Percentiles rank a stretch among this genome's conserved stretches.
Conservation (phyloP, 2,797 vertebrate genomes). For the Sphenodon punctatus region DNA sequence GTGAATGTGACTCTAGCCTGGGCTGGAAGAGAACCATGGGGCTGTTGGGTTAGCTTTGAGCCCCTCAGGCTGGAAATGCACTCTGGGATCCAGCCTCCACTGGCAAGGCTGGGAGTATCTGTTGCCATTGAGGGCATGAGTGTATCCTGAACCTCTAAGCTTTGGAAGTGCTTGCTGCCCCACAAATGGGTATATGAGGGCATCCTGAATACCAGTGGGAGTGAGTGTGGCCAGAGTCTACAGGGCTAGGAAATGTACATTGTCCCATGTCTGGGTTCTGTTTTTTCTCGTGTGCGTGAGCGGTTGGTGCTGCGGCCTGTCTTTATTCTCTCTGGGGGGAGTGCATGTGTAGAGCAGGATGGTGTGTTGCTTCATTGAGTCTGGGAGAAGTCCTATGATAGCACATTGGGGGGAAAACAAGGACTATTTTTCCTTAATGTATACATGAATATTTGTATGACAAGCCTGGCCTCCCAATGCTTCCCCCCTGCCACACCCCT, state of each 20-base stretch:
- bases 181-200: neutral
- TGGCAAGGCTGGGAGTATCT: neutral
- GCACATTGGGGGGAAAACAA: slow-evolving; percentile 80
- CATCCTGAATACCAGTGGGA: neutral
- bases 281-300: slow-evolving; percentile 68
- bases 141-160: neutral
- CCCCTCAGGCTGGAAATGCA: neutral
- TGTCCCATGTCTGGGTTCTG: slow-evolving; percentile 64
- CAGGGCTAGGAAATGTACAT: slow-evolving; percentile 70
- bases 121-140: neutral
- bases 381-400: slow-evolving; percentile 82
- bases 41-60: neutral
- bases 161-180: neutral
- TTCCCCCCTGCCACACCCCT: too few relatives aligned
- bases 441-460: slow-evolving; percentile 96
- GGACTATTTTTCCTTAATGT: slow-evolving; percentile 87
- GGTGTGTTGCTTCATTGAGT: slow-evolving; percentile 80
- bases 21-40: neutral
- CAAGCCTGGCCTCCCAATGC: too few relatives aligned
- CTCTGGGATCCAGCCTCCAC: neutral
- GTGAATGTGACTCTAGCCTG: neutral
- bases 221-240: neutral
- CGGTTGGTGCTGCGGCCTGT: slow-evolving; percentile 73
- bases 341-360: slow-evolving; percentile 73
- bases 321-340: slow-evolving; percentile 70